These are phyloP conservation scores for Drosophila athabasca DNA, from an alignment of 1,140 invertebrate genomes.

Conservation along the genomic window DNA sequence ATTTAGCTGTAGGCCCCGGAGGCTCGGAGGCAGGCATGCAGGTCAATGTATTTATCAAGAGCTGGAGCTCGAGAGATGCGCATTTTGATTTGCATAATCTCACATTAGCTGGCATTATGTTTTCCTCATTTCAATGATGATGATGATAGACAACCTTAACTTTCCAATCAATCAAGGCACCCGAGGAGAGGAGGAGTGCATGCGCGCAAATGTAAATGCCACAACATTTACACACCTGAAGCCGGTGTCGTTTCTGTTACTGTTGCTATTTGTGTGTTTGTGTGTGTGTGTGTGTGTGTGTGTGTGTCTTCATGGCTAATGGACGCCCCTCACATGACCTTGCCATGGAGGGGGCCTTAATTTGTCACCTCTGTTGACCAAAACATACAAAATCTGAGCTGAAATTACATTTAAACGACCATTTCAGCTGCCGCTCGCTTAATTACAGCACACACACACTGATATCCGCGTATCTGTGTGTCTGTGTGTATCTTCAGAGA, in stretches of 20 bases:
- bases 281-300: constrained; percentile 13
- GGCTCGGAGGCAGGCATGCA: constrained; percentile 23
- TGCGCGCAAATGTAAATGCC: constrained; percentile 32
- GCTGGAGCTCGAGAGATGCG: constrained; percentile 13
- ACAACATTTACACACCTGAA: constrained; percentile 44
- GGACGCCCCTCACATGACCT: constrained; percentile 78
- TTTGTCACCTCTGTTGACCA: constrained; percentile 75
- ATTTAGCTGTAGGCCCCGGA: constrained; percentile 17
- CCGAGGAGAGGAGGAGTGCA: constrained; percentile 4
- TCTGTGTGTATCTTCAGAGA: constrained; percentile 7
- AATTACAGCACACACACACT: constrained; percentile 49
- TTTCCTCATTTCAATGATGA: constrained; percentile 45
- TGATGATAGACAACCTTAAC: constrained; percentile 49
- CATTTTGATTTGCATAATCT: constrained; percentile 60
- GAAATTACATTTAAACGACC: constrained; percentile 78
- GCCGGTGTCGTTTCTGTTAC: constrained; percentile 46
- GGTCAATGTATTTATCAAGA: constrained; percentile 61
- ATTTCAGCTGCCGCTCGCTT: constrained; percentile 58
- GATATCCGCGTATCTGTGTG: constrained; percentile 7
- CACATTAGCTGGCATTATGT: constrained; percentile 61
- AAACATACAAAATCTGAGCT: constrained; percentile 51
- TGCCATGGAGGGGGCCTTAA: constrained; percentile 60
- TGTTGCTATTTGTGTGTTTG: constrained; percentile 15
- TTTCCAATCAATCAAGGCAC: constrained; percentile 66
- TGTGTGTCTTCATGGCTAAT: constrained; percentile 69